These are phyloP conservation scores for Eueides isabella DNA, from an alignment of 1,140 invertebrate species.

Conservation along the genomic window DNA sequence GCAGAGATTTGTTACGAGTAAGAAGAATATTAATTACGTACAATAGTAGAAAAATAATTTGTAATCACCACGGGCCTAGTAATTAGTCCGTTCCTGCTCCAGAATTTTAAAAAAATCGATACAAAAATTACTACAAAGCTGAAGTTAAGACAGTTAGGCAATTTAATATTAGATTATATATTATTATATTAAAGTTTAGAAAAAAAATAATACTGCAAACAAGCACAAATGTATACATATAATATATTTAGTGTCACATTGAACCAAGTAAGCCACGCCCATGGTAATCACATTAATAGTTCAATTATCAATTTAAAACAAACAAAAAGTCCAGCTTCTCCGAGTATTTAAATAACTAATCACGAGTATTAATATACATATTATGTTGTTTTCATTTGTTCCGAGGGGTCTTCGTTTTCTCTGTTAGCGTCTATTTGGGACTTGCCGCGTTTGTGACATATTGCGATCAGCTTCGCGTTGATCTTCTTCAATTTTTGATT, in stretches of 20 bases:
- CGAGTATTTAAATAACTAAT: background rate
- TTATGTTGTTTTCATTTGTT: slow-evolving; percentile 30
- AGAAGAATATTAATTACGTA: slow-evolving; percentile 8
- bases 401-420: slow-evolving; percentile 59
- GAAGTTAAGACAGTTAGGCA: too few relatives aligned
- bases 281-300: background rate
- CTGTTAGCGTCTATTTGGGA: slow-evolving; percentile 50
- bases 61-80: background rate
- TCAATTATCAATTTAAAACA: slow-evolving; percentile 14
- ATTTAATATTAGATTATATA: too few relatives aligned
- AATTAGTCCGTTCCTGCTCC: too few relatives aligned
- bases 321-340: slow-evolving; percentile 34
- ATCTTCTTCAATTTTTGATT: slow-evolving; percentile 73
- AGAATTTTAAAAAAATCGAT: too few relatives aligned
- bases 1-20: slow-evolving; percentile 15
- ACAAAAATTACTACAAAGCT: too few relatives aligned
- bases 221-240: too few relatives aligned
- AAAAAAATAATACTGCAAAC: too few relatives aligned
- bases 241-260: too few relatives aligned
- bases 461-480: slow-evolving; percentile 61
- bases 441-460: slow-evolving; percentile 71
- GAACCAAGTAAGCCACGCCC: too few relatives aligned
- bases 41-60: slow-evolving; percentile 19
- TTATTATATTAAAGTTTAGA: too few relatives aligned
- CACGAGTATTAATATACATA: background rate